These are phyloP conservation scores for Chloroceryle inda DNA, from an alignment of 2,797 vertebrate genomes.

Conservation along the genomic window DNA sequence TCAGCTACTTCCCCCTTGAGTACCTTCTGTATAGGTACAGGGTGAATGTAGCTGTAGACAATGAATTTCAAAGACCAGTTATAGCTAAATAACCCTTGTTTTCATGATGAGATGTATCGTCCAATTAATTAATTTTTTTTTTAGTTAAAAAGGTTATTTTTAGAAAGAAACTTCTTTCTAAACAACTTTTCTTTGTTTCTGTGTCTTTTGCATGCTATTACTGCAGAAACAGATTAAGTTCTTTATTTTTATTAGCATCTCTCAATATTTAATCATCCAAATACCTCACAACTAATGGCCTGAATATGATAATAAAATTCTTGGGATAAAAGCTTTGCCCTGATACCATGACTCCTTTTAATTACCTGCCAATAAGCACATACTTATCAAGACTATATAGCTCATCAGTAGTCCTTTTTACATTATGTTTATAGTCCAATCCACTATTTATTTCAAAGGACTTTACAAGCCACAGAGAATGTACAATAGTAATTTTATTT, in stretches of 20 bases:
- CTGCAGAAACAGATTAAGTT: not conserved
- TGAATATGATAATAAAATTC: slow-evolving; percentile 31
- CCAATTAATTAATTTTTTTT: not conserved
- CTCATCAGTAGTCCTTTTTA: slow-evolving; percentile 26
- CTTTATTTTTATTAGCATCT: slow-evolving; percentile 11
- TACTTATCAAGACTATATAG: slow-evolving; percentile 29
- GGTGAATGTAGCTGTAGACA: not conserved
- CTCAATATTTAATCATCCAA: slow-evolving; percentile 26
- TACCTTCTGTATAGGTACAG: not conserved
- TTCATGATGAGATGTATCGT: not conserved
- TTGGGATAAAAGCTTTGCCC: slow-evolving; percentile 22
- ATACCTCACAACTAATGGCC: not conserved
- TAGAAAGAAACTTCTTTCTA: not conserved
- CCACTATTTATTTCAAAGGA: slow-evolving; percentile 31
- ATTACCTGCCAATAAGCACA: slow-evolving; percentile 47
- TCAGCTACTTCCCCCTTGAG: not conserved
- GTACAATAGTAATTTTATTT: slow-evolving; percentile 39
- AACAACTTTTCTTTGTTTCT: not conserved
- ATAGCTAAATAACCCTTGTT: not conserved
- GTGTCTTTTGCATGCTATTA: not conserved
- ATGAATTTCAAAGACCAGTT: not conserved
- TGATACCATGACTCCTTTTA: slow-evolving; percentile 40
- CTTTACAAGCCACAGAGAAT: slow-evolving; percentile 40
- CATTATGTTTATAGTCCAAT: slow-evolving; percentile 37
- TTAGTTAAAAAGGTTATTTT: not conserved